Evolutionary conservation across 2,113 vertebrate genomes (phyloP).

Genomic region (Urocynchramus pylzowi): DNA sequence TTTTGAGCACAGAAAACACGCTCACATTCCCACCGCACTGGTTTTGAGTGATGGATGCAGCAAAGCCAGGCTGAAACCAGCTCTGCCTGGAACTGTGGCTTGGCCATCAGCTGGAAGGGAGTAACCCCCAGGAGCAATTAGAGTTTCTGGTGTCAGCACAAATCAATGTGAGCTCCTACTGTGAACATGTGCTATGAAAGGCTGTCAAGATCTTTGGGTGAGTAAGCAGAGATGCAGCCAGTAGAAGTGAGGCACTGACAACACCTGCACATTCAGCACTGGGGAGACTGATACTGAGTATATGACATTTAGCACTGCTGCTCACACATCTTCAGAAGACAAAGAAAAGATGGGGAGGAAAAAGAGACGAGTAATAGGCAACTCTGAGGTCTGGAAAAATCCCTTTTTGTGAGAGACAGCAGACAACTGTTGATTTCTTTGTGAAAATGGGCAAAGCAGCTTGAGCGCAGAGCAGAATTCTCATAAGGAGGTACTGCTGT

Average conservation of each 20-base stretch:
- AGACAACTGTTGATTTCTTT: not conserved
- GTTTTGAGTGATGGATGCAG: not conserved
- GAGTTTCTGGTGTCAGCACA: not conserved
- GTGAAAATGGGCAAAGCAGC: not conserved
- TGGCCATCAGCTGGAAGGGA: not conserved
- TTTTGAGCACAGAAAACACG: not conserved
- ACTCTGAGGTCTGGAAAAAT: not conserved
- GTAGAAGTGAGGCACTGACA: not conserved
- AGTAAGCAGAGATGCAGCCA: not conserved
- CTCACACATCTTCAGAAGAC: not conserved
- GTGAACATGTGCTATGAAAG: not conserved
- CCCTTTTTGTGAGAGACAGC: not conserved
- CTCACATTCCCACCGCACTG: not conserved
- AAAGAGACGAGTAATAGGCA: not conserved
- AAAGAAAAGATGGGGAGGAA: not conserved
- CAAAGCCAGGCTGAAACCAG: not conserved
- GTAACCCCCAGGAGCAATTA: not conserved
- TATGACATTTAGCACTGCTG: not conserved
- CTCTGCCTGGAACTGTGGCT: not conserved
- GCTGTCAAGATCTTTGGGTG: not conserved
- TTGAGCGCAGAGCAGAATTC: not conserved
- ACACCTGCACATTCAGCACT: not conserved
- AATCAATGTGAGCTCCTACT: not conserved
- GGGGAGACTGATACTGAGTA: not conserved
- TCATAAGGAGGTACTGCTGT: not conserved